A percentile compares a stretch with the other conserved stretches of the same genome.
These are phyloP conservation scores for Chlorocebus sabaeus DNA, from an alignment of 2,113 vertebrate genomes.

Conservation along the genomic window DNA sequence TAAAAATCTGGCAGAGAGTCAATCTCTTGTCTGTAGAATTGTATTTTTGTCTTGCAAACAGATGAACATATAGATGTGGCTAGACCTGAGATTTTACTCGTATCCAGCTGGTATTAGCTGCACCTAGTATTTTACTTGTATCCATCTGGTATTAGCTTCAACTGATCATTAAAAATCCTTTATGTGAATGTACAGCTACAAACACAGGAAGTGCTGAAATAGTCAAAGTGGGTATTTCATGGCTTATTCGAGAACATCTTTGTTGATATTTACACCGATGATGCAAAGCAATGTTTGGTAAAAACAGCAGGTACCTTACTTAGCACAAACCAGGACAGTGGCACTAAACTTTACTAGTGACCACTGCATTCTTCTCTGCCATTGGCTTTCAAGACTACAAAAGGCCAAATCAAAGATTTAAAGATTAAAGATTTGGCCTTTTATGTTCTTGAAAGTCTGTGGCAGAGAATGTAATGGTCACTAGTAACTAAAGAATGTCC, in stretches of 20 bases:
- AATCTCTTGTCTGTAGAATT: background rate
- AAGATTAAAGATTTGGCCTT: background rate
- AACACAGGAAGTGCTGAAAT: background rate
- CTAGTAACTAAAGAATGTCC: background rate
- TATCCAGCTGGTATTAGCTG: no score
- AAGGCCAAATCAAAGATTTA: background rate
- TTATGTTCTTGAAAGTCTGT: background rate
- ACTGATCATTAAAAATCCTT: background rate
- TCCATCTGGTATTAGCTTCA: no score
- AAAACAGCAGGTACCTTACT: no score
- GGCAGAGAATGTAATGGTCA: background rate
- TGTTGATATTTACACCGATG: fast-evolving
- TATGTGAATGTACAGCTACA: background rate
- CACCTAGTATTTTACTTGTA: background rate
- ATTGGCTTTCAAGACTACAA: background rate
- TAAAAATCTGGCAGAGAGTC: background rate
- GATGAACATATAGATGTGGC: background rate
- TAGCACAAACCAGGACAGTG: background rate
- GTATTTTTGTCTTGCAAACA: background rate
- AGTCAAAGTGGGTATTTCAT: background rate
- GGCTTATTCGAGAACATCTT: background rate
- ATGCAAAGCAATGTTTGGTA: no score
- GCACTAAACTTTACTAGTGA: background rate
- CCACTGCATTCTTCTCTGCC: background rate
- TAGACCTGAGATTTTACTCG: background rate